phyloP scores from a whole-genome alignment of 2,888 invertebrate genomes.

The Acrobasis consociella region DNA sequence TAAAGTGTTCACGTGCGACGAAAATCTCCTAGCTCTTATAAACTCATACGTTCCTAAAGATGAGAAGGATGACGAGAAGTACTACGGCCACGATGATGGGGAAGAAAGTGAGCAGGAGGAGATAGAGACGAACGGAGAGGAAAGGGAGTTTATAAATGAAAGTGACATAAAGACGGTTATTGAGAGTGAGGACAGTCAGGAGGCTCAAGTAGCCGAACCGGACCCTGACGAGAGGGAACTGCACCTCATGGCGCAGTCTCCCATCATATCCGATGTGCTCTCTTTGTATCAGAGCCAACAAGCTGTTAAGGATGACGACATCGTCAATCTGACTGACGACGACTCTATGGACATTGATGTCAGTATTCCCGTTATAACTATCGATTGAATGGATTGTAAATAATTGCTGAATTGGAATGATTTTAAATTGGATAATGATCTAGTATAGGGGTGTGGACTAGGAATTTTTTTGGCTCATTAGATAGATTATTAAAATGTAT shows the following conservation, averaged over 20 bases:
- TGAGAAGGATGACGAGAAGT: conserved; percentile 69
- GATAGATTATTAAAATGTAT: no score
- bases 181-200: conserved; percentile 34
- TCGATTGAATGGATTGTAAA: conserved; percentile 38
- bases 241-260: conserved; percentile 60
- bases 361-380: conserved; percentile 48
- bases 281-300: conserved; percentile 61
- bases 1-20: conserved; percentile 68
- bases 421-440: not conserved
- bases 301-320: conserved; percentile 31
- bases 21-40: conserved; percentile 57
- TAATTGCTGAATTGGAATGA: not conserved
- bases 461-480: no score
- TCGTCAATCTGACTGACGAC: conserved; percentile 55
- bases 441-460: no score
- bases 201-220: conserved; percentile 26
- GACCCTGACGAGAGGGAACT: conserved; percentile 45
- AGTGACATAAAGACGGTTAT: conserved; percentile 7
- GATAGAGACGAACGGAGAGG: conserved; percentile 23
- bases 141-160: conserved; percentile 6
- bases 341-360: conserved; percentile 53
- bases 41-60: conserved; percentile 67
- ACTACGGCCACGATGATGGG: conserved; percentile 63
- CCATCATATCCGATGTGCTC: conserved; percentile 72
- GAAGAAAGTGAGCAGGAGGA: conserved; percentile 50